These are phyloP conservation scores for Drosophila navojoa DNA, from an alignment of 1,140 invertebrate species.

Conservation along the genomic window DNA sequence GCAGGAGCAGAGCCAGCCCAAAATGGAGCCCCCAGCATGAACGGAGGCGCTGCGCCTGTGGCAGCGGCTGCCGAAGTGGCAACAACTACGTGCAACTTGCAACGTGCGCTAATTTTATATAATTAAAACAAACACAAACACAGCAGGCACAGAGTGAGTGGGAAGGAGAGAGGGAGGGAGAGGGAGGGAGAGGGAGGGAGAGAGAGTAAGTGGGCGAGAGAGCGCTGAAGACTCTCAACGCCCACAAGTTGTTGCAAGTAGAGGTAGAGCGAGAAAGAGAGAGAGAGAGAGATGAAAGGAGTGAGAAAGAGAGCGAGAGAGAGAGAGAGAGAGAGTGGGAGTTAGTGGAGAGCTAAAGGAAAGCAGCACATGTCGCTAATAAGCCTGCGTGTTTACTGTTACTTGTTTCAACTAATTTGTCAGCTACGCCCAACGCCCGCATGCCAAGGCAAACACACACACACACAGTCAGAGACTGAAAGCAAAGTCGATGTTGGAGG, in stretches of 20 bases:
- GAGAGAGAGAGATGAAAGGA: background rate
- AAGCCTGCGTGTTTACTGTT: slow-evolving; percentile 80
- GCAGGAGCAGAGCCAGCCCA: background rate
- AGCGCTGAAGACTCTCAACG: slow-evolving; percentile 10
- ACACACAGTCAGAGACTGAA: slow-evolving; percentile 14
- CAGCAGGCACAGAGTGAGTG: slow-evolving; percentile 11
- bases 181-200: background rate
- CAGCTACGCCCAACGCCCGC: slow-evolving; percentile 72
- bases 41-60: background rate
- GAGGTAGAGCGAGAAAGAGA: slow-evolving; percentile 7
- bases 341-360: slow-evolving; percentile 1
- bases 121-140: slow-evolving; percentile 81
- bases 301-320: slow-evolving; percentile 3
- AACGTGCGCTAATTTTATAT: slow-evolving; percentile 81
- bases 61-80: slow-evolving; percentile 24
- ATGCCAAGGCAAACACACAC: slow-evolving; percentile 55
- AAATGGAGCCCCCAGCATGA: background rate
- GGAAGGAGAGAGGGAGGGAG: background rate
- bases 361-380: slow-evolving; percentile 76
- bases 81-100: slow-evolving; percentile 70
- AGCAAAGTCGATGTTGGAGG: background rate
- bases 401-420: slow-evolving; percentile 80
- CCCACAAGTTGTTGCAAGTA: slow-evolving; percentile 64
- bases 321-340: slow-evolving; percentile 1
- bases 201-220: background rate